Conservation (phyloP, 2,113 vertebrate genomes). For the Triplophysa tibetana region DNA sequence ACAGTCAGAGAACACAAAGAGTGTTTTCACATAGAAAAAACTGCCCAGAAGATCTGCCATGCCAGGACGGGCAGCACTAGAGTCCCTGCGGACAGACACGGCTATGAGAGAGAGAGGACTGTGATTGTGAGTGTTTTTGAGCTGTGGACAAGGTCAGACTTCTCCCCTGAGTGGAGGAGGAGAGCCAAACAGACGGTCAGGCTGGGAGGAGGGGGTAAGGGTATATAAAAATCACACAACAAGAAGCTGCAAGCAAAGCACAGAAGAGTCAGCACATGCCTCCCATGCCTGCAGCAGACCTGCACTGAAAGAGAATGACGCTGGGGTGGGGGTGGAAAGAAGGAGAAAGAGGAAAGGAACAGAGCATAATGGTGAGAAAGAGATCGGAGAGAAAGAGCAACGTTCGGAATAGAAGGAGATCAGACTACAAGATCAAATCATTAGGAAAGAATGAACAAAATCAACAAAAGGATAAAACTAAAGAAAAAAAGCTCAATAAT, state of each 20-base stretch:
- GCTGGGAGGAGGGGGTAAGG: constrained; percentile 31
- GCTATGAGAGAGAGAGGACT: constrained; percentile 40
- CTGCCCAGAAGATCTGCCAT: constrained; percentile 11
- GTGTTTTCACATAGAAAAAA: constrained; percentile 1
- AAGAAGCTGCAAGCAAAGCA: constrained; percentile 73
- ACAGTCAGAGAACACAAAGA: constrained; percentile 30
- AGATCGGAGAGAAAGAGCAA: background rate
- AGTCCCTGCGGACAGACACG: constrained; percentile 47
- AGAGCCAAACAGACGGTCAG: background rate
- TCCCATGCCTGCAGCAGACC: constrained; percentile 75
- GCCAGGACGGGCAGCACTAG: constrained; percentile 20
- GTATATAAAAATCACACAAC: constrained; percentile 44
- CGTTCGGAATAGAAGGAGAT: no score
- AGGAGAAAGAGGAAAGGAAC: background rate
- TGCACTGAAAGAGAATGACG: constrained; percentile 57
- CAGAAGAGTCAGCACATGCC: constrained; percentile 71
- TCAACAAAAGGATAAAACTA: no score
- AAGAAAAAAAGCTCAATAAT: no score
- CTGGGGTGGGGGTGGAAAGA: no score
- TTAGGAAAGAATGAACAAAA: background rate
- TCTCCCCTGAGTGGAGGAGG: constrained; percentile 37
- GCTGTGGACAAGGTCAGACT: constrained; percentile 48
- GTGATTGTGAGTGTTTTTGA: constrained; percentile 24
- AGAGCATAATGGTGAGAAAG: background rate
- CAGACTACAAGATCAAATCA: no score